These are phyloP conservation scores for Adelges cooleyi DNA, from an alignment of 1,140 invertebrate genomes.

Conservation along the genomic window DNA sequence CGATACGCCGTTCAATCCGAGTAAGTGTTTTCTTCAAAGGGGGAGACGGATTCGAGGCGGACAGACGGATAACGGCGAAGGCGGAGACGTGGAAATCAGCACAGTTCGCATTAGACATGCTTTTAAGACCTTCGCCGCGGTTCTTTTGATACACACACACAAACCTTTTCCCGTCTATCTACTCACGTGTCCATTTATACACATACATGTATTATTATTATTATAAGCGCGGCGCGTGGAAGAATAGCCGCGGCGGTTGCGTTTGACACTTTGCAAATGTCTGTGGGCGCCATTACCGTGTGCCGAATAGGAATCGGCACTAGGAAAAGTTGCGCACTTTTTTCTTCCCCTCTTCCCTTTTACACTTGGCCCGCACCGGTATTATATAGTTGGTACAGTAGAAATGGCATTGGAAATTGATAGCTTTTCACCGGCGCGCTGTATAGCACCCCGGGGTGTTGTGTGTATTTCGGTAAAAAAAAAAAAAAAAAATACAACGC, in stretches of 20 bases:
- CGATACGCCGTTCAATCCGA: too few relatives aligned
- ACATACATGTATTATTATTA: too few relatives aligned
- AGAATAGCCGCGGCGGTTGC: slow-evolving; percentile 23
- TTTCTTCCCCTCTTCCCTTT: neutral
- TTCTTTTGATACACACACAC: neutral
- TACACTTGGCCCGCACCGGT: neutral
- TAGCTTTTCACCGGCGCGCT: slow-evolving; percentile 18
- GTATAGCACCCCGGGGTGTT: slow-evolving; percentile 18
- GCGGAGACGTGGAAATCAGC: too few relatives aligned
- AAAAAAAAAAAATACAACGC: too few relatives aligned
- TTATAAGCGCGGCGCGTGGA: neutral
- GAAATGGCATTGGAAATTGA: slow-evolving; percentile 23
- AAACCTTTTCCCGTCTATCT: neutral
- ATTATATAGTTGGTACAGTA: neutral
- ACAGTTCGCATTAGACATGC: too few relatives aligned
- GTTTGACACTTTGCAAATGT: slow-evolving; percentile 27
- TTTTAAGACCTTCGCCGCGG: neutral
- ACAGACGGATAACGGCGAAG: too few relatives aligned
- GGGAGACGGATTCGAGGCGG: too few relatives aligned
- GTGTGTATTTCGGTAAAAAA: neutral
- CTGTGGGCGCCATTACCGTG: slow-evolving; percentile 20
- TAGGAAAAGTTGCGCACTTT: neutral
- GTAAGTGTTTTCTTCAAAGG: too few relatives aligned
- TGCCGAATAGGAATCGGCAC: slow-evolving; percentile 21
- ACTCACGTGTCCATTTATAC: too few relatives aligned